Base-by-base conservation (phyloP, 2,888 invertebrate genomes). In the Acanthosepion esculentum region DNA sequence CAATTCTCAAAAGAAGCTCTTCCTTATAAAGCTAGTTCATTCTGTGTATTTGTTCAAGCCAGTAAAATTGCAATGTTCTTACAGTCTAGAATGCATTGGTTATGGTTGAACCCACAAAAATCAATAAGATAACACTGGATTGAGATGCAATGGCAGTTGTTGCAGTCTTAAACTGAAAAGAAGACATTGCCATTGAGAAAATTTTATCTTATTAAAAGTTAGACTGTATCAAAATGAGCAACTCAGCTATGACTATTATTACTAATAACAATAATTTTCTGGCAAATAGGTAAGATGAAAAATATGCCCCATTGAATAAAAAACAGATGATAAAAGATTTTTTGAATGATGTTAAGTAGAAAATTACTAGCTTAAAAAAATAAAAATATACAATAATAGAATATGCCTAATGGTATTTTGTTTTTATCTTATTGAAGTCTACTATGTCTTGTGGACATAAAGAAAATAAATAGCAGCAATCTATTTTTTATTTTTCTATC, bases 1-100 rank as follows among this genome's bases (percentile, higher is more conserved):
- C 33, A 78, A 78, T 78, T 78, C n/a, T 78, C 78, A 78, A 78
- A 78, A 78, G 78, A 78, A 78, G 12, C 78, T 78, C 78, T 33
- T 78, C 78, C 33, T 78, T 78, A 33, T 78, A 78, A 78, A 78
- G n/a, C 78, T 78, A 78, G 78, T 78, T 78, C 78, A 78, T n/a
- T 78, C 33, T 15, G n/a, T 78, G 78, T 78, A 78, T 78, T 78
- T 78, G n/a, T 33, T 78, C 15, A 78, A 78, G 78, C 78, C n/a
- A n/a, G n/a, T 78, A n/a, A 78, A 78, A n/a, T 78, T 78, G 78
- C n/a, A 78, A 78, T 78, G 78, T 78, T 78, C 33, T 33, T 78
- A n/a, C 33, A 78, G 20, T 78, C 33, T 33, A 78, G 78, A 78
- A 78, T 78, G 78, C 33, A 78, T 78, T 78, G 78, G 29, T 78